Evolutionary conservation across 2,797 vertebrate species (phyloP).

Genomic region (Chloroceryle amazona): DNA sequence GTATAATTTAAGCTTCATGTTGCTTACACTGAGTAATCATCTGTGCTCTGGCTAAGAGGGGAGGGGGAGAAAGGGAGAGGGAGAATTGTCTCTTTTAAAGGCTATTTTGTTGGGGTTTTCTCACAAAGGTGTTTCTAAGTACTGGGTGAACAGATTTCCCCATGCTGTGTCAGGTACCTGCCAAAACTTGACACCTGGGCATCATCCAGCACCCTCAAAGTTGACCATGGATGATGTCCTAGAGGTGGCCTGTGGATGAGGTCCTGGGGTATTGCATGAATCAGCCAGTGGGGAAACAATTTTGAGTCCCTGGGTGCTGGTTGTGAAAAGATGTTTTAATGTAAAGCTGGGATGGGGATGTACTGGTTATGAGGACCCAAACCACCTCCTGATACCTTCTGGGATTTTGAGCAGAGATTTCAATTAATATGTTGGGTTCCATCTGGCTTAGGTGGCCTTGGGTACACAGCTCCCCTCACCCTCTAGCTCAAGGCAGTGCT

Average conservation of each 20-base stretch:
- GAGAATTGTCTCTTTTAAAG: not conserved
- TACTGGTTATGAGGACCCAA: not conserved
- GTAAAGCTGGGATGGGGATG: accelerated
- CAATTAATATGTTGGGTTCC: accelerated
- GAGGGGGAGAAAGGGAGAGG: not conserved
- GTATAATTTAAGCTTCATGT: not conserved
- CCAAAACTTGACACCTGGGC: accelerated
- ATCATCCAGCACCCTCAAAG: not conserved
- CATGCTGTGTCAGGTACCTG: accelerated
- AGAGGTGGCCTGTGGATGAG: not conserved
- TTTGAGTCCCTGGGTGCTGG: too few species aligned
- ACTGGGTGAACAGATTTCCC: not conserved
- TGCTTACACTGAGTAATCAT: not conserved
- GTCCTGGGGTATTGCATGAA: not conserved
- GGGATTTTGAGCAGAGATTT: not conserved
- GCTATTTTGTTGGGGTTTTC: not conserved
- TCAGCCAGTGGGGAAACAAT: not conserved
- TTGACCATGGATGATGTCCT: accelerated
- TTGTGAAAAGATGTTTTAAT: accelerated
- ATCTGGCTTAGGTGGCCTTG: not conserved
- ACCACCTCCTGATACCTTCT: not conserved
- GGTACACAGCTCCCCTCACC: accelerated
- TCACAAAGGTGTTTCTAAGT: not conserved
- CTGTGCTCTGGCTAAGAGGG: not conserved
- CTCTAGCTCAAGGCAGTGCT: accelerated